Conservation (phyloP, 2,888 invertebrate genomes). For the Sarcophaga subvicina region DNA sequence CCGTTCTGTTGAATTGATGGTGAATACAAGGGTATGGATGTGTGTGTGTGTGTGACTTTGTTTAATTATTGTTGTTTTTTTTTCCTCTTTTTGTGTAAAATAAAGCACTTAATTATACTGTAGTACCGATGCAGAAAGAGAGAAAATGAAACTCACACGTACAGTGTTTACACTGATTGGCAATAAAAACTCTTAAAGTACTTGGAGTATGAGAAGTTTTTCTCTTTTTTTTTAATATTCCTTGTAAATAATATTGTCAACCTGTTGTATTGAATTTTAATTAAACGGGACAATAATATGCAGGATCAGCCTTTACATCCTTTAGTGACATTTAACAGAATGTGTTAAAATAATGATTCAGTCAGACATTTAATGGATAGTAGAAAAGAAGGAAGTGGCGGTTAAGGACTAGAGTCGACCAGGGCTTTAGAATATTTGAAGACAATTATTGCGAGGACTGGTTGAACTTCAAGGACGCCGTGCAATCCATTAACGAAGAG, state of each 20-base stretch:
- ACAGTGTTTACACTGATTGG: not conserved
- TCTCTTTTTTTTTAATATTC: not conserved
- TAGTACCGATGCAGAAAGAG: not conserved
- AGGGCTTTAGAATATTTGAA: no score
- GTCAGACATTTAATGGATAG: not conserved
- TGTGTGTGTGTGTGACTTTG: no score
- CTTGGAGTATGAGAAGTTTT: not conserved
- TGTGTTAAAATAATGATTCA: constrained; percentile 27
- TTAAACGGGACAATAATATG: not conserved
- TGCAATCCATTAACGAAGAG: no score
- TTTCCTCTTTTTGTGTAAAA: not conserved
- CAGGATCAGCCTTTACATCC: not conserved
- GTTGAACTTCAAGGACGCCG: no score
- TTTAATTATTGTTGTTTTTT: not conserved
- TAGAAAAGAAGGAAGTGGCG: not conserved
- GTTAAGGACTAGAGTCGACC: not conserved
- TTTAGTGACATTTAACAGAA: constrained; percentile 1
- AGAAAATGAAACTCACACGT: not conserved
- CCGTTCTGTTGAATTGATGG: no score
- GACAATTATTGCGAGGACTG: no score
- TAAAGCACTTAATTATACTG: constrained; percentile 28
- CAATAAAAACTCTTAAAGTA: not conserved
- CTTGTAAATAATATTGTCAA: not conserved
- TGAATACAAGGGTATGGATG: no score
- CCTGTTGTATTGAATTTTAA: not conserved